phyloP scores from a whole-genome alignment of 2,888 invertebrate genomes.

The Parnassius orleans region DNA sequence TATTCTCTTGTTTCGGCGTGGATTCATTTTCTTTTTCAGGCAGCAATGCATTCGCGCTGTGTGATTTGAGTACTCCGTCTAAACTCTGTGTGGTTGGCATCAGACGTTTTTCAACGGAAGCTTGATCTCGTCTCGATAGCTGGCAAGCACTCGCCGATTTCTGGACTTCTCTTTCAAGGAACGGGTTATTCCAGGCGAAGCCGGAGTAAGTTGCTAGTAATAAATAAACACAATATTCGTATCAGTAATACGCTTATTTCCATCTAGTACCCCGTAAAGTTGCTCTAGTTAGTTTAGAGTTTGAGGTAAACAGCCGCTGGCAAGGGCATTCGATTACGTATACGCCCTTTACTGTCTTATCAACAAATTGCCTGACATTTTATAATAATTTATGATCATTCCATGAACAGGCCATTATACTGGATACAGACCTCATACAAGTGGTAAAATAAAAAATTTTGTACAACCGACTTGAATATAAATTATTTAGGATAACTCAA shows the following conservation, averaged over 20 bases:
- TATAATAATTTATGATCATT: slow-evolving; percentile 6
- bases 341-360: slow-evolving; percentile 12
- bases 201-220: no score
- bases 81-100: slow-evolving; percentile 45
- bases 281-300: slow-evolving; percentile 14
- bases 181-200: slow-evolving; percentile 70
- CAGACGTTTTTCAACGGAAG: slow-evolving; percentile 53
- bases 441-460: no score
- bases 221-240: slow-evolving; percentile 1
- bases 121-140: slow-evolving; percentile 64
- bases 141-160: slow-evolving; percentile 84
- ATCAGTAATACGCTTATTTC: slow-evolving; percentile 9
- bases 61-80: slow-evolving; percentile 71
- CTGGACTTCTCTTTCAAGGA: slow-evolving; percentile 80
- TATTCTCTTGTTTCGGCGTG: slow-evolving; percentile 33
- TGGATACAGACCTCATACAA: no score
- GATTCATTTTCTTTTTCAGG: slow-evolving; percentile 45
- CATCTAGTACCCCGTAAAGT: neutral
- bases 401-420: no score
- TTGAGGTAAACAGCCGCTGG: slow-evolving; percentile 3
- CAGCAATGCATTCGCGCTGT: slow-evolving; percentile 69
- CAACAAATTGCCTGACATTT: neutral
- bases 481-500: no score
- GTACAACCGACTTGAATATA: no score
- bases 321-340: slow-evolving; percentile 15